Evolutionary conservation across 2,797 vertebrate species (phyloP).

Genomic region (Alectoris magna): DNA sequence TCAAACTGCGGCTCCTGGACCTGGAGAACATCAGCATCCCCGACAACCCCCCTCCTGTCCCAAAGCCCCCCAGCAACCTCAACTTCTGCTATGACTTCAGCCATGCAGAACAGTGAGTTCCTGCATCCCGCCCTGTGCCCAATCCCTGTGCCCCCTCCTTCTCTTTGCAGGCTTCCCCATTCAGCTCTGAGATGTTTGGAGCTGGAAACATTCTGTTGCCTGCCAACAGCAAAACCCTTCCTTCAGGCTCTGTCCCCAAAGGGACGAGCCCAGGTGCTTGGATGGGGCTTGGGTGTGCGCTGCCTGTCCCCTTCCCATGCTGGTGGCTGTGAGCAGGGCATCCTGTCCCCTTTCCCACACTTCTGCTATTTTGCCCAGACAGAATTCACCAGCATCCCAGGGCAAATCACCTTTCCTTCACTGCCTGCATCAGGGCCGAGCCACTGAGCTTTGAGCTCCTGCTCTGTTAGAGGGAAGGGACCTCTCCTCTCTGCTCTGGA

Average conservation of each 20-base stretch:
- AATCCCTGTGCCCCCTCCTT: accelerated
- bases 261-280: not conserved
- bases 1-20: constrained; percentile 95
- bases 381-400: not conserved
- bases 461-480: accelerated
- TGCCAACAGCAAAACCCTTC: not conserved
- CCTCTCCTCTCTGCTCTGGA: not conserved
- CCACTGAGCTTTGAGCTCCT: accelerated
- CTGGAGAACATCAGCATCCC: constrained; percentile 95
- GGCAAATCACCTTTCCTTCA: not conserved
- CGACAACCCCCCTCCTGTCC: constrained; percentile 87
- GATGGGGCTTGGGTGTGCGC: accelerated
- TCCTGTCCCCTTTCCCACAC: not conserved
- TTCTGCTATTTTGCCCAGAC: not conserved
- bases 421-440: not conserved
- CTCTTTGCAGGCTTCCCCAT: not conserved
- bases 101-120: constrained; percentile 87
- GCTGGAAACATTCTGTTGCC: not conserved
- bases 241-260: not conserved
- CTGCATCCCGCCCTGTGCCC: not conserved
- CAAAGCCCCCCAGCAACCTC: constrained; percentile 93
- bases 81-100: constrained; percentile 98
- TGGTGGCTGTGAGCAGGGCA: not conserved
- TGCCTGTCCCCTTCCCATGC: not conserved
- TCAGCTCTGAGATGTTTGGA: not conserved